Base-by-base conservation (phyloP, 2,797 vertebrate species). In the Labroides dimidiatus region DNA sequence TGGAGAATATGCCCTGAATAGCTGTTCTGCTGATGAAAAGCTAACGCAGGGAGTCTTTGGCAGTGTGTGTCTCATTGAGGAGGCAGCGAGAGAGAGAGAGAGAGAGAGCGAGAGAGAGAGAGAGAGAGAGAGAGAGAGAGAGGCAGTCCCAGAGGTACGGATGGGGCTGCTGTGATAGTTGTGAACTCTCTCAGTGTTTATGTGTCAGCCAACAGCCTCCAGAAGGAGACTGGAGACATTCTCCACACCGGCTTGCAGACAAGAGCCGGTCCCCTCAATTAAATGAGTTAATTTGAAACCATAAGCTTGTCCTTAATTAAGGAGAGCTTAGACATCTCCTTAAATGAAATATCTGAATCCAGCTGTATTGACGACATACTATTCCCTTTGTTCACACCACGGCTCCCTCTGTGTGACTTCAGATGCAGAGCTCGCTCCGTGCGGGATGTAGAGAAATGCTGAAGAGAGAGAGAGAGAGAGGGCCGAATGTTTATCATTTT, bases 221-320 rank as follows among this genome's bases (percentile, higher is more conserved):
- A 70, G 91, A 90, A 87, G 86, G 87, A 90, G 87, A 87, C 87
- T 81, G 69, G 78, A 90, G 87, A 92, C 87, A 91, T 91, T 89
- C 86, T 89, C 89, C 85, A 87, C 86, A 89, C 89, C 64, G 70
- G 84, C 88, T 88, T 79, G 71, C 87, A 85, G 87, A 89, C 79
- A 70, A 87, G 86, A 82, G 89, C 85, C 60, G 74, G 84, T 86
- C 83, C 86, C 87, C 78, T 87, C 93, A 94, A 93, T 93, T 94
- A 94, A 93, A 91, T 43, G 80, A 92, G 91, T 93, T 93, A 92
- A 94, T 94, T 94, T 93, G 91, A 93, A 93, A 92, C 85, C 93
- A 93, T 93, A 94, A 94, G 93, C 93, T 93, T 85, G 85, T 85
- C 77, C 87, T 91, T 94, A 94, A 94, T 94, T 93, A 93, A 93